Base-by-base conservation (phyloP, 2,888 invertebrate genomes). In the Thysanoteuthis rhombus region DNA sequence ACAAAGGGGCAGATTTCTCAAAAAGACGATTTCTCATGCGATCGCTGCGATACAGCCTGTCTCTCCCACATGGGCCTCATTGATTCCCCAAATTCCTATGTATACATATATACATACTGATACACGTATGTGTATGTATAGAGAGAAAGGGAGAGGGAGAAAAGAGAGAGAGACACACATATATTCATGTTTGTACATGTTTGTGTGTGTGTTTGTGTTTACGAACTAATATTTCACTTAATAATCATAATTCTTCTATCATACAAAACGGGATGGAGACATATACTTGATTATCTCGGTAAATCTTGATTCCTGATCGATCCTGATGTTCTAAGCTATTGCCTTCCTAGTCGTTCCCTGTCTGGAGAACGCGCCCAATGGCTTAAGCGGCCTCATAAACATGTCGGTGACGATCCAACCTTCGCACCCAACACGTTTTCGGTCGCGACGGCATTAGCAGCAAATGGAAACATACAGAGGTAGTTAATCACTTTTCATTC, bases 301-400 rank as follows among this genome's bases (percentile, higher is more conserved):
- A 75, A 75, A 75, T 75, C 19, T n/a, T 75, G 75, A 75, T 75
- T 75, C 36, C 75, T 75, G n/a, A 75, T 75, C 75, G 75, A 75
- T 36, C n/a, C 75, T 36, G 75, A 75, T 75, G 75, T 75, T 75
- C 16, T 6, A 75, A 75, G 75, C 36, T 36, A 12, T n/a, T 75
- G 1, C 75, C 10, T 75, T 75, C 10, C 36, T 75, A 36, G 75
- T 36, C 75, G 75, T 12, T 75, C n/a, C n/a, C 75, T 75, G 75
- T 36, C n/a, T 75, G n/a, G 16, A 75, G 10, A 4, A 16, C 75
- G 75, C 75, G 75, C n/a, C 75, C 36, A 12, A 19, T 75, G 75
- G n/a, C 75, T 75, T 75, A 75, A 75, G 75, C 75, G n/a, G n/a
- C n/a, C n/a, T 75, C 75, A 75, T 75, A 75, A 75, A 75, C 75